Evolutionary conservation across 2,888 invertebrate genomes (phyloP).

Genomic region (Margaritifera margaritifera): DNA sequence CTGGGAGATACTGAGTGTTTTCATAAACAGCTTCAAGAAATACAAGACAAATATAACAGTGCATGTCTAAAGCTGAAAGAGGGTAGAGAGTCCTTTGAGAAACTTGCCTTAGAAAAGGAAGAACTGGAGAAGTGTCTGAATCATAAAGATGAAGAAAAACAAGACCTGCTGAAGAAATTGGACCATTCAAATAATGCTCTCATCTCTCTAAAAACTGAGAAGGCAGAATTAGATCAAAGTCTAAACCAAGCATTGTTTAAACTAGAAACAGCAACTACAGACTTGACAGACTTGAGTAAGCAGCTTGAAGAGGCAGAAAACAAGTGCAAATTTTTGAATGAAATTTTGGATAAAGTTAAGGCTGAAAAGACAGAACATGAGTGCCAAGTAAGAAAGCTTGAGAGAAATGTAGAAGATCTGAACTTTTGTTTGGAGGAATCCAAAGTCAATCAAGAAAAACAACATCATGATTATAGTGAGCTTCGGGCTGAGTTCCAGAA

Average conservation of each 20-base stretch:
- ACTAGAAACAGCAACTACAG: constrained; percentile 3
- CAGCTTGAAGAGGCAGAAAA: constrained; percentile 17
- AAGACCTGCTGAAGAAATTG: constrained; percentile 18
- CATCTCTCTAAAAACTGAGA: background rate
- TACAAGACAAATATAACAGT: background rate
- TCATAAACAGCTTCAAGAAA: too few species aligned
- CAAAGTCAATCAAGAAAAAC: constrained; percentile 15
- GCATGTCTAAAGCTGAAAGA: background rate
- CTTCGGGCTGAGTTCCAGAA: background rate
- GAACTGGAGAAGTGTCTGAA: constrained; percentile 17
- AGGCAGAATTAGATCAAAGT: constrained; percentile 12
- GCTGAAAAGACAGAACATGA: constrained; percentile 15
- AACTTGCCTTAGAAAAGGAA: constrained; percentile 5
- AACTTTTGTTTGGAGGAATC: constrained; percentile 15
- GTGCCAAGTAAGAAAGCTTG: constrained; percentile 5
- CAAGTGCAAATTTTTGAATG: constrained; percentile 6
- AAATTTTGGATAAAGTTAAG: constrained; percentile 18
- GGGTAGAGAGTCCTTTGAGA: background rate
- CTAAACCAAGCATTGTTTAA: too few species aligned
- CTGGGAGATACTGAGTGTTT: constrained; percentile 2
- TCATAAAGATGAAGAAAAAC: constrained; percentile 11
- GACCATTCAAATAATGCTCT: constrained; percentile 3
- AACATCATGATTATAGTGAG: constrained; percentile 7
- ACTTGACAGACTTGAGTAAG: constrained; percentile 5
- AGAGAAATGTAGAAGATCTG: constrained; percentile 23